Base-by-base conservation (phyloP, 2,113 vertebrate genomes). In the Eretmochelys imbricata region DNA sequence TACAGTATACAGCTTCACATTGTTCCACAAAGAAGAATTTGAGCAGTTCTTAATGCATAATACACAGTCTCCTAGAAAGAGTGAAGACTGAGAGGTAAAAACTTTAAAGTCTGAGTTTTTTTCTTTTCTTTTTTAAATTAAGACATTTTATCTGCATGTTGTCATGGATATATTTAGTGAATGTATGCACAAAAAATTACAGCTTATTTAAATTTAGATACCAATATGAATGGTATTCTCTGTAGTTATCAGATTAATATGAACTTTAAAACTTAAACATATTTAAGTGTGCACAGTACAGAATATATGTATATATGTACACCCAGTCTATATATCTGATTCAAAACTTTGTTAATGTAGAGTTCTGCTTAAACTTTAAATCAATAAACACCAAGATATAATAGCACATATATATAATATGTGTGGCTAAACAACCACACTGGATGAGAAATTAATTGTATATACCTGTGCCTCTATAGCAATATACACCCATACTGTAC, bases 1-100 rank as follows among this genome's bases (percentile, higher is more conserved):
- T 98, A 98, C 97, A 98, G 97, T 98, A 98, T 98, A 98, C 98
- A 98, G 97, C 97, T 98, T 97, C 96, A 46, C 97, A 97, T 97
- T 97, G 97, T 97, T 94, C 95, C 94, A 97, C 95, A 96, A 97
- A 97, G 98, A 97, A 93, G 97, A 98, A 97, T 97, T 98, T 98
- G 92, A 97, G 95, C 97, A 97, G 96, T 97, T 98, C 97, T 97
- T 95, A 97, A 97, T 93, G 96, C 97, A 98, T 92, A 97, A 94
- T 94, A 97, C 97, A 96, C 96, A 98, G 95, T 91, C 97, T 98
- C 96, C 97, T 98, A 48, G 95, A 95, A 93, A 97, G 91, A 97
- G 94, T 94, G 91, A 97, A 91, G 90, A 97, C 95, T 91, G 95
- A 97, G 97, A 98, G 98, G 98, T 98, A 98, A 98, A 81, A 88